phyloP scores from a whole-genome alignment of 2,888 invertebrate species.

The Cryptocheilus praepositus region DNA sequence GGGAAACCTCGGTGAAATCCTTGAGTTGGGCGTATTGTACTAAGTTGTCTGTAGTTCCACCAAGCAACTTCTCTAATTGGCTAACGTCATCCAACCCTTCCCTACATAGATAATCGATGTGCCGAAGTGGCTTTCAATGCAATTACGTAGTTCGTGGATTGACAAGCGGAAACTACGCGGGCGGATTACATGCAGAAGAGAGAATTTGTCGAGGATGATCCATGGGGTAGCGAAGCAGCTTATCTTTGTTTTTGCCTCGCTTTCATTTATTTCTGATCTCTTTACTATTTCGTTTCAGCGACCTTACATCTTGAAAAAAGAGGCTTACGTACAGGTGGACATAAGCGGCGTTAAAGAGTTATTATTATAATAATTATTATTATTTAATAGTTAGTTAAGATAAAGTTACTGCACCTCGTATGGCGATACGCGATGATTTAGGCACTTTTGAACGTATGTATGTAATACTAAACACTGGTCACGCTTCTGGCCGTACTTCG shows the following conservation, averaged over 20 bases:
- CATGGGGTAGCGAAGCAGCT: conserved; percentile 29
- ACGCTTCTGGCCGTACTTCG: conserved; percentile 40
- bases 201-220: conserved; percentile 3
- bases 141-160: too few relatives aligned
- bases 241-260: conserved; percentile 17
- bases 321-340: conserved; percentile 47
- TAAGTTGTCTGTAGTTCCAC: too few relatives aligned
- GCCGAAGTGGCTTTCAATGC: too few relatives aligned
- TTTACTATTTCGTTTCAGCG: conserved; percentile 12
- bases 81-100: too few relatives aligned
- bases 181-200: too few relatives aligned
- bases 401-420: conserved; percentile 49
- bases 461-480: conserved; percentile 38
- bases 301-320: conserved; percentile 51
- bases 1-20: too few relatives aligned
- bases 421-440: conserved; percentile 51
- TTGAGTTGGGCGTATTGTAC: neutral
- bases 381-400: conserved; percentile 28
- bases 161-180: too few relatives aligned
- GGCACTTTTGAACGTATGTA: conserved; percentile 53
- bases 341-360: conserved; percentile 46
- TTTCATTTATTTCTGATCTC: conserved; percentile 37
- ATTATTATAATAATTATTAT: conserved; percentile 24
- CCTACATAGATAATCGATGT: too few relatives aligned
- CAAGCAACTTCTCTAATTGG: too few relatives aligned